A percentile compares a stretch with the other conserved stretches of the same genome.
Conservation (phyloP, 2,113 vertebrate genomes). For the human region DNA sequence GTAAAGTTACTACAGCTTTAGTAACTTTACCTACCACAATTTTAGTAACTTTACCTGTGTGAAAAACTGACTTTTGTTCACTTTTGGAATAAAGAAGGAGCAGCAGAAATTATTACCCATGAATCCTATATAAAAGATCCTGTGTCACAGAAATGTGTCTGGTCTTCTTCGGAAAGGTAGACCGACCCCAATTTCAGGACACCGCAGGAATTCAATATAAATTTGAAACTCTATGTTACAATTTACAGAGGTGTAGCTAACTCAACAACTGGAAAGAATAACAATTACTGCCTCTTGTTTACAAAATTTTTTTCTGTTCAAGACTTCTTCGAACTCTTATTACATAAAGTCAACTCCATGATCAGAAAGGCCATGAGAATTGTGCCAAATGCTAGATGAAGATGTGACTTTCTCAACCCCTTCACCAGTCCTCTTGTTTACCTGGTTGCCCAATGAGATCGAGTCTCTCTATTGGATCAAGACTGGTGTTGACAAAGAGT, state of each 20-base stretch:
- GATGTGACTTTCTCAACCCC: neutral
- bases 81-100: conserved; percentile 37
- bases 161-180: neutral
- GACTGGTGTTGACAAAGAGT: neutral
- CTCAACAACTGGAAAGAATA: conserved; percentile 37
- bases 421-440: neutral
- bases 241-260: conserved; percentile 36
- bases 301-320: conserved; percentile 35
- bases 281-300: neutral
- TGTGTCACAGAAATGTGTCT: neutral
- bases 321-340: neutral
- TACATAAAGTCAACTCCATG: conserved; percentile 11
- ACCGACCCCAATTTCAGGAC: conserved; percentile 48
- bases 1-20: neutral
- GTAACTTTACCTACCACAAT: too few species aligned
- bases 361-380: neutral
- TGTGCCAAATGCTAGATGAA: neutral
- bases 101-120: conserved; percentile 17
- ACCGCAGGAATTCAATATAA: conserved; percentile 30
- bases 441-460: neutral
- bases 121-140: neutral
- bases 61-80: conserved; percentile 22
- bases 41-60: too few species aligned
- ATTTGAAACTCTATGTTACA: conserved; percentile 27
- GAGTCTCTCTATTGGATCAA: neutral